These are phyloP conservation scores for Dryoscopus gambensis DNA, from an alignment of 2,113 vertebrate genomes.

Conservation along the genomic window DNA sequence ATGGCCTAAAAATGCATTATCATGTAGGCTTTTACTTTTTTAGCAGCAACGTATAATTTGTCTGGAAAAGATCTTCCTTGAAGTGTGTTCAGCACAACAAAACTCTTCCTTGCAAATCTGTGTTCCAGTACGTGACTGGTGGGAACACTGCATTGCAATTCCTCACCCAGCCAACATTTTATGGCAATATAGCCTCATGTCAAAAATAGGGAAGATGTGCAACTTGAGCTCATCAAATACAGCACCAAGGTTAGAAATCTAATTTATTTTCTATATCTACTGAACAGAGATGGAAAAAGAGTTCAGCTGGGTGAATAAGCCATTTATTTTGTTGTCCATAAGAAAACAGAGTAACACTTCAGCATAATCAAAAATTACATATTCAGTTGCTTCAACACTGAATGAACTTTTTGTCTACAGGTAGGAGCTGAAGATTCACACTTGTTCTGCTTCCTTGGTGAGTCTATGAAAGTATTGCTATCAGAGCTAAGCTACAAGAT, in stretches of 20 bases:
- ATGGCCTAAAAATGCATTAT: background rate
- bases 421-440: background rate
- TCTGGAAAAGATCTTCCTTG: constrained; percentile 5
- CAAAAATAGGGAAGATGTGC: background rate
- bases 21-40: background rate
- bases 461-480: background rate
- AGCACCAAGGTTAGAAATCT: background rate
- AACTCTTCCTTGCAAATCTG: constrained; percentile 27
- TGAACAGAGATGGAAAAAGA: background rate
- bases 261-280: background rate
- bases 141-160: constrained; percentile 21
- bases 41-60: background rate
- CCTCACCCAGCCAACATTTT: background rate
- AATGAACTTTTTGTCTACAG: background rate
- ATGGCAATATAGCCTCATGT: background rate
- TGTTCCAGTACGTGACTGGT: background rate
- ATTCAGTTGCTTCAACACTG: background rate
- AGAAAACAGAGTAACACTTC: background rate
- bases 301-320: background rate
- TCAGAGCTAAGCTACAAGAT: background rate
- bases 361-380: background rate
- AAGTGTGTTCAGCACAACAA: constrained; percentile 10
- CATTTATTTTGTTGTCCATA: background rate
- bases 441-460: background rate
- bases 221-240: constrained; percentile 12